These are phyloP conservation scores for Bufo gargarizans DNA, from an alignment of 2,113 vertebrate species.

Conservation along the genomic window DNA sequence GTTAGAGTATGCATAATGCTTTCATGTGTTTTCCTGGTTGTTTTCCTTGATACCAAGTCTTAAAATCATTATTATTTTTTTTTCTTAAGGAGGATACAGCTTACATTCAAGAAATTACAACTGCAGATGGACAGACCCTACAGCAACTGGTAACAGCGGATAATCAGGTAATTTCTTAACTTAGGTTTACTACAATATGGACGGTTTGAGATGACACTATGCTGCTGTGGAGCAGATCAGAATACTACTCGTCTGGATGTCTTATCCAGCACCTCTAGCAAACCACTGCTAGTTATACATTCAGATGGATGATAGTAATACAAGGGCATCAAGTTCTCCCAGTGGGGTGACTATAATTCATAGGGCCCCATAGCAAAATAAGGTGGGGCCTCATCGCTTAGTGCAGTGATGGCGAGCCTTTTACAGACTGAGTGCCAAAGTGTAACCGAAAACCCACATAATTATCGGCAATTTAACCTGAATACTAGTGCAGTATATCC, in stretches of 20 bases:
- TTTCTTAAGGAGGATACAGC: constrained; percentile 85
- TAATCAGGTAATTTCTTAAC: constrained; percentile 81
- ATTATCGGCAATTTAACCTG: too few species aligned
- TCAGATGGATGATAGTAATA: too few species aligned
- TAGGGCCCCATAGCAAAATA: too few species aligned
- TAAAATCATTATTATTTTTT: background rate
- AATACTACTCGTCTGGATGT: background rate
- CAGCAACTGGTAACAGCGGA: constrained; percentile 93
- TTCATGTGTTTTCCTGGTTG: background rate
- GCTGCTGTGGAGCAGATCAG: background rate
- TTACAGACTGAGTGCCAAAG: too few species aligned
- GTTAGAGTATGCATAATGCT: constrained; percentile 65
- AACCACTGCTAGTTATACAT: too few species aligned
- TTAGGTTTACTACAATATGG: background rate
- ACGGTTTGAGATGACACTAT: background rate
- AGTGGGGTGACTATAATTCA: too few species aligned
- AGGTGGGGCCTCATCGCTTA: too few species aligned
- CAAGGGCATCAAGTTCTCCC: too few species aligned
- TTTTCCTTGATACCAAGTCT: background rate
- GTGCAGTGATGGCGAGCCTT: too few species aligned
- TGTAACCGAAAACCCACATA: too few species aligned
- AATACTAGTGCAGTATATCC: too few species aligned
- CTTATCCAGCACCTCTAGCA: background rate
- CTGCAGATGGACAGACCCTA: constrained; percentile 90
- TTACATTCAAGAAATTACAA: constrained; percentile 96